Evolutionary conservation across 2,113 vertebrate genomes (phyloP), one percentile per base, ranked within the genome.

Genomic region (Girardinichthys multiradiatus): DNA sequence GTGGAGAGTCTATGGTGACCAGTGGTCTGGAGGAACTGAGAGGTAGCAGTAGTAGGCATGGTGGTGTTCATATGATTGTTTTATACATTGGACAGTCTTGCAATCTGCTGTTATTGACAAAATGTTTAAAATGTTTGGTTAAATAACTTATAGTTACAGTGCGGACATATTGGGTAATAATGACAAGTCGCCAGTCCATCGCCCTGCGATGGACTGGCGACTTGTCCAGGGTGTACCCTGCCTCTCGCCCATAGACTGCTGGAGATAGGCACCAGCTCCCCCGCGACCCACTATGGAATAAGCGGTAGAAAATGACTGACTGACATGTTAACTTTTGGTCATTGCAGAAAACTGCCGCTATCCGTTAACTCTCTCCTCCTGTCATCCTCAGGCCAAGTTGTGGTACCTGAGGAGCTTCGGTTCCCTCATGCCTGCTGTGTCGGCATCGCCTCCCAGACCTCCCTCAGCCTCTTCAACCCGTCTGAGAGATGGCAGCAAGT

Each of bases 401-500:
- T 95, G 85, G 96, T 98, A 3, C 97, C 97, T 2, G 96, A 96
- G 81, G 97, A 98, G 45, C 57, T 99, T 83, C 95, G 92, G 57
- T 97, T 99, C 76, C 92, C 96, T 78, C 94, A 95, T 37, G 86
- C 96, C n/a, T 99, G 97, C 90, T 99, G 98, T 42, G 95, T 98
- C 2, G 97, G 98, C 70, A 97, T 99, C 74, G 97, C 97, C 33
- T 96, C 97, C 0, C 97, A 99, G 84, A 95, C 95, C 0, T 91
- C 92, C 19, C 95, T 99, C 39, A 95, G 93, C 76, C 89, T 98
- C 68, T 95, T 96, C 83, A 99, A 99, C 77, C 97, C 97, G 10
- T 93, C 95, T n/a, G 95, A 97, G 64, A 92, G 93, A 26, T 99
- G 98, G 98, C 92, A 98, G 51, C 96, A 99, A 81, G 96, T 98